Evolutionary conservation across 2,797 vertebrate species (phyloP).

Genomic region (Pelochelys cantorii): DNA sequence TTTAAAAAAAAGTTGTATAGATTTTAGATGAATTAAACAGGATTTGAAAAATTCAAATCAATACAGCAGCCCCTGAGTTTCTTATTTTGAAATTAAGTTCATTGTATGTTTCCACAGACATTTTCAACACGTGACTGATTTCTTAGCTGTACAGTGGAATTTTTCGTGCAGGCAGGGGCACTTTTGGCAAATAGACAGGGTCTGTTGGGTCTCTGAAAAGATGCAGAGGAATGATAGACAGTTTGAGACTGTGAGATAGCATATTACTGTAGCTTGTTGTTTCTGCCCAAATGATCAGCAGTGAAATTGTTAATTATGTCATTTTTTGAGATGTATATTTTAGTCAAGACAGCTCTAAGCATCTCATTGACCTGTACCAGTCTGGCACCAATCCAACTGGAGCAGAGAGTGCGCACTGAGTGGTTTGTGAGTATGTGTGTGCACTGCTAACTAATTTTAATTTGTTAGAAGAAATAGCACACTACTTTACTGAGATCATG

Average conservation of each 20-base stretch:
- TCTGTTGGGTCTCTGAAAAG: neutral
- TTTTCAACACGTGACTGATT: fast-evolving
- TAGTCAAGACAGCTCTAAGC: neutral
- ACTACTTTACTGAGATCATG: neutral
- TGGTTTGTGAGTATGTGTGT: neutral
- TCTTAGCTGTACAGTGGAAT: neutral
- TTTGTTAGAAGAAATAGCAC: conserved; percentile 1
- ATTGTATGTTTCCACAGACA: neutral
- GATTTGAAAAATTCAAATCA: neutral
- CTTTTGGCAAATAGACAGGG: neutral
- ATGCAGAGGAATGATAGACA: neutral
- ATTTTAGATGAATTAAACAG: neutral
- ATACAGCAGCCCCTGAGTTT: neutral
- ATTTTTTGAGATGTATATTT: neutral
- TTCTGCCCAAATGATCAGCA: neutral
- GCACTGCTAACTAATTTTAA: conserved; percentile 21
- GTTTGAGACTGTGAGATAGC: neutral
- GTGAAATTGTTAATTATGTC: neutral
- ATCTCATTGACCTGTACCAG: neutral
- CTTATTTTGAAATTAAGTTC: neutral
- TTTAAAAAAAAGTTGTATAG: neutral
- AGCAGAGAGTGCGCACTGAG: neutral
- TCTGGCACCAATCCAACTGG: neutral
- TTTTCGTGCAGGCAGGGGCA: neutral
- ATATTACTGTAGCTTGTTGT: neutral